phyloP scores from a whole-genome alignment of 2,113 vertebrate species.

The Damaliscus lunatus region DNA sequence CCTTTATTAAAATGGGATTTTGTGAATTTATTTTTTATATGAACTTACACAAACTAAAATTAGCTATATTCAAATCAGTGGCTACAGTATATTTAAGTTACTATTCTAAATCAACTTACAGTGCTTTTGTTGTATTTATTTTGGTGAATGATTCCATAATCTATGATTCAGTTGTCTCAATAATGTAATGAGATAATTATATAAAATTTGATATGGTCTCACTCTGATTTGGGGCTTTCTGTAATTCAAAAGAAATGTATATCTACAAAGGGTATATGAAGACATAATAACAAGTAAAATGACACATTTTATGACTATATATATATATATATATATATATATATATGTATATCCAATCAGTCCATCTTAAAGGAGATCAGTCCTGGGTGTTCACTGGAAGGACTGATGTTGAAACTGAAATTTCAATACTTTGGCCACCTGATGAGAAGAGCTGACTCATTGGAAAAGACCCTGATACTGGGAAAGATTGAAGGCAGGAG shows the following conservation, averaged over 20 bases:
- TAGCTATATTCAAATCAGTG: background rate
- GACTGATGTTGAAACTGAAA: background rate
- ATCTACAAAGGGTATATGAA: background rate
- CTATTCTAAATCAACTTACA: background rate
- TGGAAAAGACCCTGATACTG: background rate
- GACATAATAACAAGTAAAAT: background rate
- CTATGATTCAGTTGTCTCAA: background rate
- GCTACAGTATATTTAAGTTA: background rate
- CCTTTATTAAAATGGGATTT: background rate
- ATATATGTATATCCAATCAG: background rate
- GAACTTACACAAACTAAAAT: background rate
- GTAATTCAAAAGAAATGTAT: background rate
- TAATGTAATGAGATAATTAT: background rate
- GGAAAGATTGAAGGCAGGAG: background rate
- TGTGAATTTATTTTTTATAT: background rate
- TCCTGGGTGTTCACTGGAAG: background rate
- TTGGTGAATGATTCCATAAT: background rate
- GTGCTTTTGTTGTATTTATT: background rate
- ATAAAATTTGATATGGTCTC: background rate
- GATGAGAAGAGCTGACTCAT: background rate
- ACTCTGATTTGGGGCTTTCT: background rate
- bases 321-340: too few species aligned
- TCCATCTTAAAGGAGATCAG: background rate
- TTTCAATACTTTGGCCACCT: background rate
- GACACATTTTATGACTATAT: background rate